A percentile compares a stretch with the other conserved stretches of the same genome.
Conservation (phyloP, 1,140 invertebrate species). For the Drosophila novamexicana region DNA sequence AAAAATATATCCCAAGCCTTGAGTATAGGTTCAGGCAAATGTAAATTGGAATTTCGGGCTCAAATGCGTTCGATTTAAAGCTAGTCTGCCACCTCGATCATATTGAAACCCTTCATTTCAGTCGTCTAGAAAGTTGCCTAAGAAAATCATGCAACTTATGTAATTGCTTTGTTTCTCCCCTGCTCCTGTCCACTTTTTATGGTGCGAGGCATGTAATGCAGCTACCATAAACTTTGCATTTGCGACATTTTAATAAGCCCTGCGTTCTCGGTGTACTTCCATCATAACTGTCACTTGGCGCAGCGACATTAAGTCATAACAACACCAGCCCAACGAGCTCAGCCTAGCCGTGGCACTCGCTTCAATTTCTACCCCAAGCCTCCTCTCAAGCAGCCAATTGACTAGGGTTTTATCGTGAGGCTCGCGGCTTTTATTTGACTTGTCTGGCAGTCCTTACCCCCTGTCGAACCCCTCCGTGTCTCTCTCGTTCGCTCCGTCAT, state of each 20-base stretch:
- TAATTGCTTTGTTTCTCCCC: neutral
- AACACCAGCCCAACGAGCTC: constrained; percentile 49
- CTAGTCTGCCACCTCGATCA: no score
- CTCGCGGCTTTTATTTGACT: constrained; percentile 75
- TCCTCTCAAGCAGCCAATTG: constrained; percentile 9
- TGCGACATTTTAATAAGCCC: constrained; percentile 74
- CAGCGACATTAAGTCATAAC: constrained; percentile 76
- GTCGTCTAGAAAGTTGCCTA: no score
- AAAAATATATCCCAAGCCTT: no score
- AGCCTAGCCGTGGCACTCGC: constrained; percentile 20
- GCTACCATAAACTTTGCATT: constrained; percentile 74
- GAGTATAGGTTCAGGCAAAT: no score
- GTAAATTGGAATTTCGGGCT: no score
- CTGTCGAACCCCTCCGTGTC: neutral
- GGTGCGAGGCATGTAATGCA: constrained; percentile 52
- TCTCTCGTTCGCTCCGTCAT: neutral
- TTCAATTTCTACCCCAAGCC: constrained; percentile 38
- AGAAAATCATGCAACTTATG: neutral
- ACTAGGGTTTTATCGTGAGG: constrained; percentile 47
- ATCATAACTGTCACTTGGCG: constrained; percentile 64
- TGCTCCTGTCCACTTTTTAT: neutral
- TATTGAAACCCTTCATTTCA: no score
- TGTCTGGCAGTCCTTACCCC: constrained; percentile 40
- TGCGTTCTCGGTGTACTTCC: constrained; percentile 48
- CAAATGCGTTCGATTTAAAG: no score